Conservation (phyloP, 2,888 invertebrate species). For the Amphipyra tragopoginis region DNA sequence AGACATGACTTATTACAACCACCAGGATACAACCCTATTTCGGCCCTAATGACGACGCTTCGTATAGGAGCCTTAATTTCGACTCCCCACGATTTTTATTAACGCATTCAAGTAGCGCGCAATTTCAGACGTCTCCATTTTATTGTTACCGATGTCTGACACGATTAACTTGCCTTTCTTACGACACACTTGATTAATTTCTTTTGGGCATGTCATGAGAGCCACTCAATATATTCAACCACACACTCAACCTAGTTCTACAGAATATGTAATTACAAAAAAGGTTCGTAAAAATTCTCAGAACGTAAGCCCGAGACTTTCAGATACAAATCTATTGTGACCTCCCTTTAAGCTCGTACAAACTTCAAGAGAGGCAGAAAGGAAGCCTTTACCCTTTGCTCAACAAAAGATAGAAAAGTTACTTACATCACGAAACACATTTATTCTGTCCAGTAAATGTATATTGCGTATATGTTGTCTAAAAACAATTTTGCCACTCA, state of each 20-base stretch:
- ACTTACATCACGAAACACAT: conserved; percentile 65
- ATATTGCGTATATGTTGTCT: conserved; percentile 61
- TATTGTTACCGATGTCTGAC: conserved; percentile 57
- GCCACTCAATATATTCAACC: conserved; percentile 19
- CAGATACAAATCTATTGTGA: conserved; percentile 69
- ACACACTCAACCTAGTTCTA: conserved; percentile 23
- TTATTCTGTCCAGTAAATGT: conserved; percentile 56
- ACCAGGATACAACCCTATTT: conserved; percentile 89
- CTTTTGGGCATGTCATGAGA: conserved; percentile 32
- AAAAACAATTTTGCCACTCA: conserved; percentile 75
- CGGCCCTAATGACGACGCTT: conserved; percentile 87
- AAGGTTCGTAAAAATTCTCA: conserved; percentile 40
- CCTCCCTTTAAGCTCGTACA: conserved; percentile 63
- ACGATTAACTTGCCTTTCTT: conserved; percentile 56
- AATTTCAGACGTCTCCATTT: conserved; percentile 78
- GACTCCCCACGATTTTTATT: conserved; percentile 88
- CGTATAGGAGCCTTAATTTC: conserved; percentile 87
- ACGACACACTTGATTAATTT: conserved; percentile 56
- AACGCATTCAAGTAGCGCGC: conserved; percentile 84
- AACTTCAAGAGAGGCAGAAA: conserved; percentile 66
- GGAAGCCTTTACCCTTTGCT: conserved; percentile 65
- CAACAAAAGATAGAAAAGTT: conserved; percentile 68
- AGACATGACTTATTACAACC: conserved; percentile 89
- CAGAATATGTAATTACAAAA: conserved; percentile 48
- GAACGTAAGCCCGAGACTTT: conserved; percentile 56